Evolutionary conservation across 2,797 vertebrate species (phyloP).

Genomic region (Anguilla obscura): DNA sequence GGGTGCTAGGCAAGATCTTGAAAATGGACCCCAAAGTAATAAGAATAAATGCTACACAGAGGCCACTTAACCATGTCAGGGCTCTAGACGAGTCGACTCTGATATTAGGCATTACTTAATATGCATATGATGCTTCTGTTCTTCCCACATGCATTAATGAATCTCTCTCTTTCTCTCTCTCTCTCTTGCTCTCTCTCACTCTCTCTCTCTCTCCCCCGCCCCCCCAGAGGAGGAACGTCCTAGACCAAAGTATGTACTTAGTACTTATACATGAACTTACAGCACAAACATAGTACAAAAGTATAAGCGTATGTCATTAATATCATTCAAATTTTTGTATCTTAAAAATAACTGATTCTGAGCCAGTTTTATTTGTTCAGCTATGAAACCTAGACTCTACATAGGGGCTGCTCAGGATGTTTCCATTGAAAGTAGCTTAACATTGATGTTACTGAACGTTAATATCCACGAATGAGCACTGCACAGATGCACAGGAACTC

Average conservation of each 20-base stretch:
- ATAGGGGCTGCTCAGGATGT: background rate
- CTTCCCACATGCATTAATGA: background rate
- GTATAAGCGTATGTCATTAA: background rate
- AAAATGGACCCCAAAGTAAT: too few relatives aligned
- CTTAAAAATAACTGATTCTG: background rate
- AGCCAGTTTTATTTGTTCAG: background rate
- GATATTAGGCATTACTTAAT: background rate
- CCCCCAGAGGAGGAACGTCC: constrained; percentile 83
- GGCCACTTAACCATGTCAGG: too few relatives aligned
- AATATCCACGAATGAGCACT: background rate
- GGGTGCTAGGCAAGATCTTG: too few relatives aligned
- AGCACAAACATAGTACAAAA: background rate
- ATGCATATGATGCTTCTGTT: background rate
- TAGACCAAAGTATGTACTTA: constrained; percentile 72
- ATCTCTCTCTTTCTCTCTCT: background rate
- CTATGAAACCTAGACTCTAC: background rate
- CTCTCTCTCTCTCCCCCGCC: background rate
- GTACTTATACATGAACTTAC: background rate
- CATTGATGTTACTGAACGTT: background rate
- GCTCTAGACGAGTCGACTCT: background rate
- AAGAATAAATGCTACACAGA: too few relatives aligned
- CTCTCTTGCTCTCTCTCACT: background rate
- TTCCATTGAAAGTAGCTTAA: background rate
- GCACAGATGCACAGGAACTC: background rate
- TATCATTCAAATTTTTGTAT: background rate